These are phyloP conservation scores for Tangara arthus DNA, from an alignment of 2,797 vertebrate species.

Conservation along the genomic window DNA sequence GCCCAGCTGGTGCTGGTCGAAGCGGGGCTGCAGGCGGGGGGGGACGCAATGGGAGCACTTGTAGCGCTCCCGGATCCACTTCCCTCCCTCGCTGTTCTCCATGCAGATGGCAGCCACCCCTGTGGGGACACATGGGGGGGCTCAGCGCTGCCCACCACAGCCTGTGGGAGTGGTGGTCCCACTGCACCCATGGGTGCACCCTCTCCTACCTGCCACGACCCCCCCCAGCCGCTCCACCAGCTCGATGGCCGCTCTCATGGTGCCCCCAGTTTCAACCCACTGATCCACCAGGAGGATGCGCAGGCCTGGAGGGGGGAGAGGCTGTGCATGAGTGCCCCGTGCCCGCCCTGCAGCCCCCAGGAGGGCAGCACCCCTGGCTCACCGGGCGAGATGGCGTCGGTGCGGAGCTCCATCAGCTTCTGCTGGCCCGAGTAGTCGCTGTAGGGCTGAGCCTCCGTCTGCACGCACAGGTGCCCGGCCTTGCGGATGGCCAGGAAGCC, in stretches of 20 bases:
- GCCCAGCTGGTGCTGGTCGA: conserved; percentile 73
- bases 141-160: fast-evolving
- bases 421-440: conserved; percentile 79
- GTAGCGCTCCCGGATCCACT: conserved; percentile 84
- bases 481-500: conserved; percentile 88
- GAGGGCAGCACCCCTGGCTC: not conserved
- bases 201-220: conserved; percentile 77
- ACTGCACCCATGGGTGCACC: not conserved
- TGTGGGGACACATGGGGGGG: not conserved
- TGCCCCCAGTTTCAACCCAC: conserved; percentile 90
- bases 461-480: conserved; percentile 83
- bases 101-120: conserved; percentile 85
- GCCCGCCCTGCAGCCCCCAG: fast-evolving
- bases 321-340: fast-evolving
- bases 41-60: conserved; percentile 85
- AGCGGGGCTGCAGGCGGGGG: conserved; percentile 73
- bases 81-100: conserved; percentile 84
- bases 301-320: conserved; percentile 68
- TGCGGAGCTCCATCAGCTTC: conserved; percentile 84
- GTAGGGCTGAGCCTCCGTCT: conserved; percentile 76
- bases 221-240: conserved; percentile 83
- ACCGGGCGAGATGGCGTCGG: conserved; percentile 81
- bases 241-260: conserved; percentile 84
- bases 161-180: fast-evolving
- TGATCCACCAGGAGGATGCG: conserved; percentile 87